Evolutionary conservation across 2,888 invertebrate genomes (phyloP).

Genomic region (Cosmia trapezina): DNA sequence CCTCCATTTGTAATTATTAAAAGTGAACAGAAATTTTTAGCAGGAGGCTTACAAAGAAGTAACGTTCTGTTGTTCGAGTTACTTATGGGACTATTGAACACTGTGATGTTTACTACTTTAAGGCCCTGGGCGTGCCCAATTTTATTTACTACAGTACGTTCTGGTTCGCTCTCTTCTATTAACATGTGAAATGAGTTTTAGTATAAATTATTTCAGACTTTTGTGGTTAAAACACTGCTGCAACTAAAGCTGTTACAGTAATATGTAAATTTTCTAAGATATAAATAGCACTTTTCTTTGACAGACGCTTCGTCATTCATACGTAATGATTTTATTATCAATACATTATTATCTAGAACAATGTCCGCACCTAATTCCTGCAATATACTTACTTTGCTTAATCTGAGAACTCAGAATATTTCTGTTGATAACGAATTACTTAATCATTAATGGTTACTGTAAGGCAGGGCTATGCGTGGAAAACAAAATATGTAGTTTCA

Average conservation of each 20-base stretch:
- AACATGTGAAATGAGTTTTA: background rate
- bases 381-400: constrained; percentile 17
- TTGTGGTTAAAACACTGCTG: background rate
- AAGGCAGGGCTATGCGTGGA: background rate
- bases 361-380: constrained; percentile 29
- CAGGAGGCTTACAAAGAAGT: background rate
- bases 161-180: background rate
- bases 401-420: constrained; percentile 27
- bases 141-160: background rate
- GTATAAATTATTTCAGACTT: background rate
- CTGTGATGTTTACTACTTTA: background rate
- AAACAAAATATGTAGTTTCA: constrained; percentile 10
- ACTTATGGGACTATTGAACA: background rate
- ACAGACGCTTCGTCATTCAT: constrained; percentile 14
- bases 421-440: constrained; percentile 31
- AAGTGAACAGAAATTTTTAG: too few relatives aligned
- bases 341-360: constrained; percentile 27
- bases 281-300: background rate
- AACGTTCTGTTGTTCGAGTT: background rate
- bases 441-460: background rate
- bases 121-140: background rate
- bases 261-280: background rate
- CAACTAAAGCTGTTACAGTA: background rate
- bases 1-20: too few relatives aligned
- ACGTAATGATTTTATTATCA: constrained; percentile 6